phyloP scores from a whole-genome alignment of 2,888 invertebrate species.

The Drosophila yooni region DNA sequence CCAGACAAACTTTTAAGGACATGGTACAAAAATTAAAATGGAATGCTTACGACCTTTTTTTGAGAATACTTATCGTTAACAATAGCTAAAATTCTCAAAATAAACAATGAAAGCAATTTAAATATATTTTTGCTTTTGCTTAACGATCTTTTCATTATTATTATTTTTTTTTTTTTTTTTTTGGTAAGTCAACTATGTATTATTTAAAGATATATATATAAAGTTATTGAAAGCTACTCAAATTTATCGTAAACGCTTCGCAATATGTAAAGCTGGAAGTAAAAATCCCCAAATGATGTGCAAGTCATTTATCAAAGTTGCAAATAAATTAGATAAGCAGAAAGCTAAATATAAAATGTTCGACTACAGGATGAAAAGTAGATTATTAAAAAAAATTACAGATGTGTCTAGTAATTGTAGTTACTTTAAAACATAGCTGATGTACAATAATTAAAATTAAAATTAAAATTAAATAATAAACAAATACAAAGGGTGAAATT shows the following conservation, averaged over 20 bases:
- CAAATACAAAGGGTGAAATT: background rate
- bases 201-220: background rate
- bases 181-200: background rate
- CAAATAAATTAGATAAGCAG: constrained; percentile 32
- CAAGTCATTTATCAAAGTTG: constrained; percentile 53
- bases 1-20: background rate
- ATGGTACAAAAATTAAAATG: background rate
- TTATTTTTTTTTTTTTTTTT: background rate
- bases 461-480: no score
- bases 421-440: background rate
- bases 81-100: background rate
- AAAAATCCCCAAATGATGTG: constrained; percentile 22
- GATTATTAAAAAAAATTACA: background rate
- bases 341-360: background rate
- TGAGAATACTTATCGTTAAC: background rate
- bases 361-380: constrained; percentile 21
- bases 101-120: background rate
- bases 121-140: constrained; percentile 4
- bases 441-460: background rate
- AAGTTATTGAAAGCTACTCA: constrained; percentile 4
- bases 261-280: background rate
- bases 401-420: background rate
- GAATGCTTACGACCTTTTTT: background rate
- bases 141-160: constrained; percentile 5
- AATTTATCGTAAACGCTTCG: background rate